A percentile compares a stretch with the other conserved stretches of the same genome.
Evolutionary conservation across 2,888 invertebrate species (phyloP).

Genomic region (Chymomyza amoena): DNA sequence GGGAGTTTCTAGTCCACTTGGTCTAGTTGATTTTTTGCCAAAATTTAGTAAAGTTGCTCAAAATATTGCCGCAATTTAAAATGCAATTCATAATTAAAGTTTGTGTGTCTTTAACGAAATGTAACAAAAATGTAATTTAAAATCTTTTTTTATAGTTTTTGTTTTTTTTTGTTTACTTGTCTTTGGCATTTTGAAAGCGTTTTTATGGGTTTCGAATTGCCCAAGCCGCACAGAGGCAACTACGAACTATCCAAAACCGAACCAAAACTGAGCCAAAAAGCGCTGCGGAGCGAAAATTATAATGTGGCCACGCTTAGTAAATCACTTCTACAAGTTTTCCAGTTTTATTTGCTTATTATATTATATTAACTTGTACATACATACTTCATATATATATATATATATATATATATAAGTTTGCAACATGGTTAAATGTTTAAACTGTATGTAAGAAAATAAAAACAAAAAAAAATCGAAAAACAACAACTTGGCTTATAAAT

Average conservation of each 20-base stretch:
- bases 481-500: neutral
- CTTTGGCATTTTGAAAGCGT: slow-evolving; percentile 59
- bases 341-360: neutral
- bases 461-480: slow-evolving; percentile 16
- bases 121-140: slow-evolving; percentile 65
- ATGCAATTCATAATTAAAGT: slow-evolving; percentile 62
- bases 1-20: neutral
- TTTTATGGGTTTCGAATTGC: slow-evolving; percentile 60
- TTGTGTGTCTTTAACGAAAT: slow-evolving; percentile 55
- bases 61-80: slow-evolving; percentile 13
- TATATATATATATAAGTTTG: neutral
- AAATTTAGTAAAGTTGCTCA: neutral
- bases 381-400: too few species aligned
- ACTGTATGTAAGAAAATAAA: slow-evolving; percentile 27
- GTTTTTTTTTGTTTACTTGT: slow-evolving; percentile 20
- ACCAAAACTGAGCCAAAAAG: slow-evolving; percentile 36
- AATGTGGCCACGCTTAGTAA: slow-evolving; percentile 53
- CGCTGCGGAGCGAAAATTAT: slow-evolving; percentile 25
- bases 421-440: slow-evolving; percentile 2
- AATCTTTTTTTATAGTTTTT: slow-evolving; percentile 28
- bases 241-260: slow-evolving; percentile 10
- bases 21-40: neutral
- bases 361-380: neutral
- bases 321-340: neutral
- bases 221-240: slow-evolving; percentile 28